phyloP scores from a whole-genome alignment of 2,888 invertebrate genomes.

The Fragum whitleyi region DNA sequence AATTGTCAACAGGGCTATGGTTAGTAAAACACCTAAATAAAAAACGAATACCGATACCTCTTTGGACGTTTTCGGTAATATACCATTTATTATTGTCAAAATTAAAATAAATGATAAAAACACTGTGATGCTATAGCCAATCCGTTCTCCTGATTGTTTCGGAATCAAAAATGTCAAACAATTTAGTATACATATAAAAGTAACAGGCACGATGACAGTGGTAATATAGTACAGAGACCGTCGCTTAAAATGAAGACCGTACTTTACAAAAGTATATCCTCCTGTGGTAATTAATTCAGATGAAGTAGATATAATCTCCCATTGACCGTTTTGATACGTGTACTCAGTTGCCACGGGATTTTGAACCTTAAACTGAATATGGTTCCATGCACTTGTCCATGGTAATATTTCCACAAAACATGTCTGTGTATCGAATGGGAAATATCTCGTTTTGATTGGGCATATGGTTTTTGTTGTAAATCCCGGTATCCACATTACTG shows the following conservation, averaged over 20 bases:
- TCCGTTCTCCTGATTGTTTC: slow-evolving; percentile 5
- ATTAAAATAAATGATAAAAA: slow-evolving; percentile 3
- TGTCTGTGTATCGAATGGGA: slow-evolving; percentile 7
- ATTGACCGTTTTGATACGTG: slow-evolving; percentile 4
- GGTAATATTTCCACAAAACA: background rate
- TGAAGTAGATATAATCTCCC: background rate
- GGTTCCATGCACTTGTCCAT: background rate
- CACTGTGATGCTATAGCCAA: background rate
- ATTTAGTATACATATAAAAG: background rate
- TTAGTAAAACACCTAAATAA: background rate
- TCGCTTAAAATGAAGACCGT: background rate
- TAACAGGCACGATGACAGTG: background rate
- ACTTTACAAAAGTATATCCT: background rate
- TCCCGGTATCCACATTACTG: background rate
- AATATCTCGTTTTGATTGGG: background rate
- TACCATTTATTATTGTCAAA: background rate
- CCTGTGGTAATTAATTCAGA: background rate
- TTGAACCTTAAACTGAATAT: background rate
- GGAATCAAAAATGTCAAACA: slow-evolving; percentile 9
- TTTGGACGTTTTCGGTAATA: slow-evolving; percentile 12
- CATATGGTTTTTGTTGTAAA: background rate
- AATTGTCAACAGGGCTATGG: background rate
- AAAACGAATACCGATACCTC: background rate
- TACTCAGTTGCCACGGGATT: background rate
- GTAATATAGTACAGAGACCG: slow-evolving; percentile 4